These are phyloP conservation scores for Microplitis manilae DNA, from an alignment of 2,888 invertebrate genomes.

Conservation along the genomic window DNA sequence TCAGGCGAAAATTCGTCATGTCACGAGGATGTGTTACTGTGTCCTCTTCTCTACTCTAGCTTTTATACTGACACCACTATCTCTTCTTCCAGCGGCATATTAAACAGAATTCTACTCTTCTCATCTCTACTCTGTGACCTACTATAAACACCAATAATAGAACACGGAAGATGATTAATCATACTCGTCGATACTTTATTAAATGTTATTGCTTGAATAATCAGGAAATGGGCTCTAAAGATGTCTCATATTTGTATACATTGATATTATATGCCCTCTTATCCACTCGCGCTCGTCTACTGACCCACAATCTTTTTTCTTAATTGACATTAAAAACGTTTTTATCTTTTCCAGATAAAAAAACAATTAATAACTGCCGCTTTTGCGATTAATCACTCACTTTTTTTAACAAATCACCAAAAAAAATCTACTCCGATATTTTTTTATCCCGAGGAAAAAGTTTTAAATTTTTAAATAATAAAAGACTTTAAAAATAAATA, in stretches of 20 bases:
- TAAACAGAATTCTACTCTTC: not conserved
- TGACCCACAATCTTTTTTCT: conserved; percentile 32
- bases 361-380: not conserved
- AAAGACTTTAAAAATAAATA: not conserved
- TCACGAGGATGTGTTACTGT: not conserved
- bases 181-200: conserved; percentile 9
- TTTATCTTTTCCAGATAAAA: not conserved
- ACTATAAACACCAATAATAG: conserved; percentile 29
- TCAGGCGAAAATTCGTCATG: not conserved
- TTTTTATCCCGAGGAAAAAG: not conserved
- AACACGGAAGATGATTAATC: conserved; percentile 26
- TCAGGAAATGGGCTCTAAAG: conserved; percentile 14
- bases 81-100: not conserved
- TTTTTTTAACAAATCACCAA: not conserved
- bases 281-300: conserved; percentile 5
- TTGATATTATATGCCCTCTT: not conserved
- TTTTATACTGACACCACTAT: not conserved
- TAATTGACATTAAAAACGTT: conserved; percentile 26
- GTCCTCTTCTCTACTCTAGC: not conserved
- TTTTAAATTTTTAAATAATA: not conserved
- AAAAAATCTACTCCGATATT: not conserved
- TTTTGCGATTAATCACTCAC: not conserved
- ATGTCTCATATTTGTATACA: conserved; percentile 4
- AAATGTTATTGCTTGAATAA: conserved; percentile 28
- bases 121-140: conserved; percentile 14